Conservation (phyloP, 1,140 invertebrate genomes). For the Marisa cornuarietis region DNA sequence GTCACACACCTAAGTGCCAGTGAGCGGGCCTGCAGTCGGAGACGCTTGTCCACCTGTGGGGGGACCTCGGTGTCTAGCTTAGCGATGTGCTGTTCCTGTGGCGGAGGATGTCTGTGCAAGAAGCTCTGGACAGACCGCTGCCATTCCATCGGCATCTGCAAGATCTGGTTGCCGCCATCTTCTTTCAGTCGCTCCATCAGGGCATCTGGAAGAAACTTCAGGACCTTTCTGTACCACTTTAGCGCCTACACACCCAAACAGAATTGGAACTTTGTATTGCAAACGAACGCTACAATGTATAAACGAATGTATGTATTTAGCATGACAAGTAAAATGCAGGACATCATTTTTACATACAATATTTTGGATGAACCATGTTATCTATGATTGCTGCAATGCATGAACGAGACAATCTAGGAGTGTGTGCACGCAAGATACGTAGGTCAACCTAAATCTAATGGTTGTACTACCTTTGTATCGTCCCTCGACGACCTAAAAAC, state of each 20-base stretch:
- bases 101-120: constrained; percentile 33
- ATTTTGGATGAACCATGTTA: no score
- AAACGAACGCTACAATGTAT: no score
- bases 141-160: constrained; percentile 25
- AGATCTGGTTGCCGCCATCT: neutral
- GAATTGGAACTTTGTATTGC: no score
- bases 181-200: constrained; percentile 11
- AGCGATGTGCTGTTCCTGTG: constrained; percentile 35
- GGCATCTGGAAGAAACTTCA: constrained; percentile 37
- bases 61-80: constrained; percentile 33
- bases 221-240: constrained; percentile 41
- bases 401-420: no score
- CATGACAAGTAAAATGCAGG: no score
- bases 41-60: constrained; percentile 24
- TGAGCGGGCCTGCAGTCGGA: constrained; percentile 30
- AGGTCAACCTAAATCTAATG: no score
- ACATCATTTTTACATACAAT: no score
- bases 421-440: no score
- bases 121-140: constrained; percentile 31
- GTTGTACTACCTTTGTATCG: no score
- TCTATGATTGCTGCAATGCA: no score
- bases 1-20: constrained; percentile 33
- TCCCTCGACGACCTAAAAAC: no score
- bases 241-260: constrained; percentile 18
- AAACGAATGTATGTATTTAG: no score